Percentiles rank a stretch among this genome's conserved stretches.
phyloP scores from a whole-genome alignment of 2,113 vertebrate species.

The Lepidothrix coronata region DNA sequence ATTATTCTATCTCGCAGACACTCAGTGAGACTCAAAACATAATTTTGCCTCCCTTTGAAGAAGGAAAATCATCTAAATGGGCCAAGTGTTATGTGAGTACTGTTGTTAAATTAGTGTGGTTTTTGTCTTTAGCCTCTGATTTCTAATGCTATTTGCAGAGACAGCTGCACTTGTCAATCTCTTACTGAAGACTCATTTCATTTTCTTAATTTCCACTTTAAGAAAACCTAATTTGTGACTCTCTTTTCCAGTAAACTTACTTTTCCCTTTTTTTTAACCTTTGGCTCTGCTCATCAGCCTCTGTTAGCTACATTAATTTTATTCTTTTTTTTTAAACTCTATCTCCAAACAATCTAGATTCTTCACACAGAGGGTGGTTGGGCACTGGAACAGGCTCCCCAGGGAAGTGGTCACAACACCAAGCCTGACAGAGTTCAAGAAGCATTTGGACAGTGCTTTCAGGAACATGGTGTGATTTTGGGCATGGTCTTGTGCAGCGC shows the following conservation, averaged over 20 bases:
- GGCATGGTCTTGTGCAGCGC: neutral
- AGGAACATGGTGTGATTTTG: neutral
- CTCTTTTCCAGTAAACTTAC: neutral
- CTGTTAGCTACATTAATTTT: neutral
- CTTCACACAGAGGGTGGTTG: neutral
- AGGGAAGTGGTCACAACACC: neutral
- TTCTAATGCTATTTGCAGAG: neutral
- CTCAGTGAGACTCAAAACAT: neutral
- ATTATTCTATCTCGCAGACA: neutral
- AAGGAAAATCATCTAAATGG: neutral
- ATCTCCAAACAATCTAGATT: neutral
- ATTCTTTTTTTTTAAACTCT: neutral
- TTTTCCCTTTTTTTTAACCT: neutral
- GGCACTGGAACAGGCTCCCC: neutral
- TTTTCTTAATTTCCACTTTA: conserved; percentile 46
- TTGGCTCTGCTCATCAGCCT: neutral
- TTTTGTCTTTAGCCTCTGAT: neutral
- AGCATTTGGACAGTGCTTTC: neutral
- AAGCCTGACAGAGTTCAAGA: neutral
- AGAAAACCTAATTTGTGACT: conserved; percentile 18
- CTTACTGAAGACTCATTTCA: conserved; percentile 20
- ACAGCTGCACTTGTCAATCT: conserved; percentile 6
- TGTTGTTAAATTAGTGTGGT: neutral
- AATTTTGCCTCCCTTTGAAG: neutral
- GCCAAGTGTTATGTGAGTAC: neutral